Evolutionary conservation across 2,888 invertebrate genomes (phyloP).

Genomic region (Catocala fraxini): DNA sequence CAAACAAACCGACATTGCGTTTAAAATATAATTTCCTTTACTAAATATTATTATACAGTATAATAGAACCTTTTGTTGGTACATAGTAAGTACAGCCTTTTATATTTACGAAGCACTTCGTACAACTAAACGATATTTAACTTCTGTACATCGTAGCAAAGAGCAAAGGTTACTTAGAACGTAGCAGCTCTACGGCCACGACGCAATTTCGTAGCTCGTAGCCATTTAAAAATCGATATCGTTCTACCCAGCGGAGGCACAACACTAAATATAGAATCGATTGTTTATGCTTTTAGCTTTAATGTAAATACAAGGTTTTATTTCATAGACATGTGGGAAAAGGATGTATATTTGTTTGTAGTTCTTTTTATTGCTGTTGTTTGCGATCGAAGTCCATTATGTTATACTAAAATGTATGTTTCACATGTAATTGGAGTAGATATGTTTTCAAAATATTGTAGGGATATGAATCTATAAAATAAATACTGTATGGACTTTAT

Average conservation of each 20-base stretch:
- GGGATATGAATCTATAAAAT: too few species aligned
- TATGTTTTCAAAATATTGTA: too few species aligned
- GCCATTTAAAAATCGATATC: constrained; percentile 47
- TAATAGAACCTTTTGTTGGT: too few species aligned
- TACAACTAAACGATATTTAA: constrained; percentile 1
- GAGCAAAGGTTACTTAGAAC: constrained; percentile 4
- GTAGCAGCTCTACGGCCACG: constrained; percentile 10
- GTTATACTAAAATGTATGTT: too few species aligned
- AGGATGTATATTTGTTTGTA: background rate
- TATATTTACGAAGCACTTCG: too few species aligned
- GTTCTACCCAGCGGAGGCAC: constrained; percentile 19
- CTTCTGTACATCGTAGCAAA: constrained; percentile 5
- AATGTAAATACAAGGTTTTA: constrained; percentile 30
- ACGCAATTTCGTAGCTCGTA: constrained; percentile 14
- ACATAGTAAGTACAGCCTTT: too few species aligned
- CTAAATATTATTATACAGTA: too few species aligned
- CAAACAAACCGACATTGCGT: too few species aligned
- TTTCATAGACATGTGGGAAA: background rate
- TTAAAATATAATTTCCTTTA: too few species aligned
- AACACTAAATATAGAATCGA: constrained; percentile 51
- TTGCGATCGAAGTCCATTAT: background rate
- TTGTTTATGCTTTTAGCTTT: constrained; percentile 31
- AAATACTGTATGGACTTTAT: too few species aligned
- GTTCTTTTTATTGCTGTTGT: background rate
- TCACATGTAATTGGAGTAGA: too few species aligned